phyloP scores from a whole-genome alignment of 2,888 invertebrate genomes.

The Aleiodes leptofemur region DNA sequence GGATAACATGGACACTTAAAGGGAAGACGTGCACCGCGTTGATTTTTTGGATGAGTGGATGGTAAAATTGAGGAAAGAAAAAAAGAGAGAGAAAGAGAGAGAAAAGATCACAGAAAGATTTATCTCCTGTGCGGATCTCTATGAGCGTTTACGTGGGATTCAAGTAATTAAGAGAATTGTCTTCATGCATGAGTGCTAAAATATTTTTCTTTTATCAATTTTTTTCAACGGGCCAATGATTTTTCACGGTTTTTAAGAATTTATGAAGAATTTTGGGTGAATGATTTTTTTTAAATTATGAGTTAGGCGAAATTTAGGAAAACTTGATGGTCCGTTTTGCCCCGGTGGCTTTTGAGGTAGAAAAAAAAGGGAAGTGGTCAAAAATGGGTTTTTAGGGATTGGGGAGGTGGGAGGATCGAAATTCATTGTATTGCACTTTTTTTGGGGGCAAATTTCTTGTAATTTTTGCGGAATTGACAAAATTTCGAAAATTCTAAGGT shows the following conservation, averaged over 20 bases:
- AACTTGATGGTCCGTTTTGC: background rate
- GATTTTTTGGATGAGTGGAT: conserved; percentile 36
- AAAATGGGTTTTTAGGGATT: no score
- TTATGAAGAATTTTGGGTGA: background rate
- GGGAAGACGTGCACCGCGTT: conserved; percentile 32
- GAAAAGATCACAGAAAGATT: background rate
- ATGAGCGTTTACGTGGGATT: conserved; percentile 28
- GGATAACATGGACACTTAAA: conserved; percentile 26
- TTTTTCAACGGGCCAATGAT: background rate
- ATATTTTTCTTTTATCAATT: conserved; percentile 28
- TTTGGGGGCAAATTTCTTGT: no score
- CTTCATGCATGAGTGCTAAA: conserved; percentile 47
- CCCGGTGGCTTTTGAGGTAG: no score
- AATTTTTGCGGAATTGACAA: no score
- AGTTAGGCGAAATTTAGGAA: background rate
- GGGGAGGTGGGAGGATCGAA: no score
- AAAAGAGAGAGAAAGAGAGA: no score
- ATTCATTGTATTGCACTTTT: no score
- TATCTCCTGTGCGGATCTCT: conserved; percentile 21
- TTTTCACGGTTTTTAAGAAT: background rate
- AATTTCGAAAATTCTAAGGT: no score
- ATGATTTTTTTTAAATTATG: no score
- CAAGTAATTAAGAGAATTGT: conserved; percentile 30
- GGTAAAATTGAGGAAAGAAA: conserved; percentile 26
- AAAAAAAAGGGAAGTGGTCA: no score